Percentiles rank a stretch among this genome's conserved stretches.
These are phyloP conservation scores for Amphimedon queenslandica DNA, from an alignment of 37 sponge, comb jelly and placozoan species.

Conservation along the genomic window DNA sequence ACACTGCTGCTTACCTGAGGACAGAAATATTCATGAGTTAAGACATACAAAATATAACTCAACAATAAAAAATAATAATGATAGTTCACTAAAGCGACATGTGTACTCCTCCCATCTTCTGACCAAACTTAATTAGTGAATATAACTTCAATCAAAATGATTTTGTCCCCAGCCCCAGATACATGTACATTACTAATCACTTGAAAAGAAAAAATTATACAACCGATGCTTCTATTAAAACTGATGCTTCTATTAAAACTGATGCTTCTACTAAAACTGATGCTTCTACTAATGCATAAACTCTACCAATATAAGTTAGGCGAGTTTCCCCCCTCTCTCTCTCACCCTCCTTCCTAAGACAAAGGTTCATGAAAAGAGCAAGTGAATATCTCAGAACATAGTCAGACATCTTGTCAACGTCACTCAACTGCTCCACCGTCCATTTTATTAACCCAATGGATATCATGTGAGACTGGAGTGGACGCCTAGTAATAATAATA, in stretches of 20 bases:
- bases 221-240: too few species aligned
- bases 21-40: neutral
- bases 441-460: slow-evolving; percentile 32
- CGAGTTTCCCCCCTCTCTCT: neutral
- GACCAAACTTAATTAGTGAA: too few species aligned
- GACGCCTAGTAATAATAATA: slow-evolving; percentile 21
- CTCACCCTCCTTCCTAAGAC: slow-evolving; percentile 63
- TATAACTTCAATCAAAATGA: too few species aligned
- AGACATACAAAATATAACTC: too few species aligned
- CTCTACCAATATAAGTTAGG: neutral
- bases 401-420: slow-evolving; percentile 50
- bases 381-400: slow-evolving; percentile 78
- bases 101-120: too few species aligned
- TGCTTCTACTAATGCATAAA: neutral
- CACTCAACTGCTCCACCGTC: slow-evolving; percentile 30
- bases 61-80: too few species aligned
- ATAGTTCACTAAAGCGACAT: too few species aligned
- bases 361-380: slow-evolving; percentile 84
- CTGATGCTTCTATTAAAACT: neutral
- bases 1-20: slow-evolving; percentile 43
- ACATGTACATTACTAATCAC: too few species aligned
- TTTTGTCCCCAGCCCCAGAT: too few species aligned
- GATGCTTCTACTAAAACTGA: neutral
- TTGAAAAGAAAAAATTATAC: too few species aligned
- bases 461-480: slow-evolving; percentile 63